These are phyloP conservation scores for Pyrgus malvae DNA, from an alignment of 2,888 invertebrate genomes.

Conservation along the genomic window DNA sequence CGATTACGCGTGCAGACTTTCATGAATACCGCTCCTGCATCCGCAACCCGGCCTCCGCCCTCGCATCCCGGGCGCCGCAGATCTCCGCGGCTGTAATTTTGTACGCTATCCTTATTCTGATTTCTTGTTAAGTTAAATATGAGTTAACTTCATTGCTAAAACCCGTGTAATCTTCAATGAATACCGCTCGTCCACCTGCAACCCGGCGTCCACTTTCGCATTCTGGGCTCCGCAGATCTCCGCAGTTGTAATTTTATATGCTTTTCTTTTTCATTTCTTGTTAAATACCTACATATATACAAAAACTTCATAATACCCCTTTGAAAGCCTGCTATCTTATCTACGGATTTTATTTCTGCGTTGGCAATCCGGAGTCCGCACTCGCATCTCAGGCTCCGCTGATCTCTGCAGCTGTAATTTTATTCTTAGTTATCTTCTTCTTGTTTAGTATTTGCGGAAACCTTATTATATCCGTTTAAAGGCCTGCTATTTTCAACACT, in stretches of 20 bases:
- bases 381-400: no score
- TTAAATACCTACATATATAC: no score
- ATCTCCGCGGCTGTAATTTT: conserved; percentile 67
- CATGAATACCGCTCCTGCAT: conserved; percentile 90
- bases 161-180: conserved; percentile 91
- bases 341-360: no score
- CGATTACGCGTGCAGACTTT: conserved; percentile 92
- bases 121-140: conserved; percentile 33
- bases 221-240: conserved; percentile 77
- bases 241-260: conserved; percentile 68
- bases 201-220: conserved; percentile 88
- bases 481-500: no score
- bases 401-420: no score
- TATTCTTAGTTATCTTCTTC: no score
- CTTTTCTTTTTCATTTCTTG: conserved; percentile 60
- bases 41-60: conserved; percentile 89
- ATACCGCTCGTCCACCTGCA: conserved; percentile 90
- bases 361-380: no score
- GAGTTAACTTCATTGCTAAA: no score
- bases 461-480: no score
- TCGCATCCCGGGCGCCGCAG: conserved; percentile 82
- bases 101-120: conserved; percentile 68
- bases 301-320: no score
- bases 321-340: no score
- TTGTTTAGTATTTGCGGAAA: no score